phyloP scores from a whole-genome alignment of 2,113 vertebrate species.

The Cottus gobio region DNA sequence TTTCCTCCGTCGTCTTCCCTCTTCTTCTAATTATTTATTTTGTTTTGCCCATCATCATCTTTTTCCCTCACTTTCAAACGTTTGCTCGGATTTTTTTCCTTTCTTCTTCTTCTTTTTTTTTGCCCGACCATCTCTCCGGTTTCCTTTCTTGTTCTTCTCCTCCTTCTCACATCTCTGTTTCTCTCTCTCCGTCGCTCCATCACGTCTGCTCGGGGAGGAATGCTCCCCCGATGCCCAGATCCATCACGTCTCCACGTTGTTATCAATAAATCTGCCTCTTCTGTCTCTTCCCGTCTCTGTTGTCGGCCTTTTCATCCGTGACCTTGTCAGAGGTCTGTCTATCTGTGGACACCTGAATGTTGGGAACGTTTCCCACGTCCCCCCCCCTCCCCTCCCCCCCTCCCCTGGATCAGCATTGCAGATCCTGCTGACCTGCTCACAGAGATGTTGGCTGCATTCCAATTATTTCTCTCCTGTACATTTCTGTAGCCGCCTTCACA shows the following conservation, averaged over 20 bases:
- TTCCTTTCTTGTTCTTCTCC: slow-evolving; percentile 12
- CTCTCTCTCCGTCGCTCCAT: slow-evolving; percentile 17
- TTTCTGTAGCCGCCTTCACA: too few species aligned
- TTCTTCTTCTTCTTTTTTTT: too few species aligned
- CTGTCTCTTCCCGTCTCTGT: slow-evolving; percentile 49
- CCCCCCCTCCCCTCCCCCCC: neutral
- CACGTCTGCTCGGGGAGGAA: slow-evolving; percentile 53
- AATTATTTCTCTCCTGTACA: too few species aligned
- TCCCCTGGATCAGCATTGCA: neutral
- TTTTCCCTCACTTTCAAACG: slow-evolving; percentile 15
- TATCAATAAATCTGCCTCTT: slow-evolving; percentile 73
- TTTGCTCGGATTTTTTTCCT: neutral
- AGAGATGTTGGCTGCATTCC: too few species aligned
- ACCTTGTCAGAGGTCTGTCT: slow-evolving; percentile 39
- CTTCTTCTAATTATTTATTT: neutral
- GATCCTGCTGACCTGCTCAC: too few species aligned
- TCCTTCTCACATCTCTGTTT: slow-evolving; percentile 11
- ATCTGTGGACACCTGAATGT: slow-evolving; percentile 1
- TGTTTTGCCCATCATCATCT: neutral
- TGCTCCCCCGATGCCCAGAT: slow-evolving; percentile 62
- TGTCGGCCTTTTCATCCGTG: slow-evolving; percentile 54
- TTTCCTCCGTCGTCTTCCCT: neutral
- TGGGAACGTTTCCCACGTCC: too few species aligned
- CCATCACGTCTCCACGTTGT: slow-evolving; percentile 60
- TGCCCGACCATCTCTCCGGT: neutral